A percentile compares a stretch with the other conserved stretches of the same genome.
These are phyloP conservation scores for Leptodactylus fuscus DNA, from an alignment of 2,113 vertebrate genomes.

Conservation along the genomic window DNA sequence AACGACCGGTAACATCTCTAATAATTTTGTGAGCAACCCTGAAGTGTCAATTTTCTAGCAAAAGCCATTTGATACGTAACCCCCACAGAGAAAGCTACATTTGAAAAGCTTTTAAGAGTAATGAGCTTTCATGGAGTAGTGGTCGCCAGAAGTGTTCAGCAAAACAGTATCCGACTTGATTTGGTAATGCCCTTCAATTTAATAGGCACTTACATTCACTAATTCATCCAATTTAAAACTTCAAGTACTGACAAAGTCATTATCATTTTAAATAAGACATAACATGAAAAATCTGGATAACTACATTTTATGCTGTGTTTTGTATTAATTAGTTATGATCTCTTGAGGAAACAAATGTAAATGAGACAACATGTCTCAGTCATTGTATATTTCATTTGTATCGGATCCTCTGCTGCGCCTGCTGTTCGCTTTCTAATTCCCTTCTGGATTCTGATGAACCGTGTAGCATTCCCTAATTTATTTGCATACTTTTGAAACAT, in stretches of 20 bases:
- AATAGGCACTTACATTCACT: conserved; percentile 60
- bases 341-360: conserved; percentile 62
- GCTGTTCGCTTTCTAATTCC: conserved; percentile 60
- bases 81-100: conserved; percentile 56
- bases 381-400: conserved; percentile 61
- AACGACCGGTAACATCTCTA: conserved; percentile 59
- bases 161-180: conserved; percentile 56
- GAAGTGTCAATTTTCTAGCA: conserved; percentile 59
- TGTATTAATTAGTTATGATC: conserved; percentile 61
- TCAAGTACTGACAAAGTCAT: conserved; percentile 61
- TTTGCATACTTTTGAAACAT: conserved; percentile 59
- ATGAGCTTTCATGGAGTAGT: conserved; percentile 57
- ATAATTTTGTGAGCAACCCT: conserved; percentile 54
- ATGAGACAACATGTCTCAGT: conserved; percentile 61
- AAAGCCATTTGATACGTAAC: conserved; percentile 59
- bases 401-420: conserved; percentile 57
- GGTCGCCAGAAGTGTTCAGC: conserved; percentile 49
- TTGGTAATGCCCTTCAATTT: conserved; percentile 61
- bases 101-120: conserved; percentile 61
- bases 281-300: conserved; percentile 61
- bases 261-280: conserved; percentile 62
- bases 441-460: conserved; percentile 61
- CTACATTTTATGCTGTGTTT: conserved; percentile 61
- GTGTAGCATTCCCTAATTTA: conserved; percentile 56
- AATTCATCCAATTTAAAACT: conserved; percentile 62